Conservation (phyloP, 2,113 vertebrate genomes). For the Aleadryas rufinucha region DNA sequence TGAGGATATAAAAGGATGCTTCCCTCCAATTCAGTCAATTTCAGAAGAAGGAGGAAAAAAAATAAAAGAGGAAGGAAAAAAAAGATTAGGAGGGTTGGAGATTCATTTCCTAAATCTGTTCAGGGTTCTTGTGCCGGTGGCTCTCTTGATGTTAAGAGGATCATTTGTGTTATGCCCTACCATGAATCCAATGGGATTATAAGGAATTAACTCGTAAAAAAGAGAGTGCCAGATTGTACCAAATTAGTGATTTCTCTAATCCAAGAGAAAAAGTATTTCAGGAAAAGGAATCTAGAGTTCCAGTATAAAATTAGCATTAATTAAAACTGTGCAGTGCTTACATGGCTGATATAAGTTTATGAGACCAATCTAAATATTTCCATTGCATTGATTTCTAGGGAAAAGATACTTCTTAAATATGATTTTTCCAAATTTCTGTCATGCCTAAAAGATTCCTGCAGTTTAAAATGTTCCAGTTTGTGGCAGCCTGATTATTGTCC, state of each 20-base stretch:
- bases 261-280: neutral
- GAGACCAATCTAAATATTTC: neutral
- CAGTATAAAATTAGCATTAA: neutral
- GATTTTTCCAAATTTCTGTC: neutral
- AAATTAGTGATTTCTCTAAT: neutral
- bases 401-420: neutral
- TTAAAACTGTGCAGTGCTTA: neutral
- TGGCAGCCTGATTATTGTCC: neutral
- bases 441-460: neutral
- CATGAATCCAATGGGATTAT: neutral
- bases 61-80: too few relatives aligned
- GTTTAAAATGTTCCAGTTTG: neutral
- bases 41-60: neutral
- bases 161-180: neutral
- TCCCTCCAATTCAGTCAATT: neutral
- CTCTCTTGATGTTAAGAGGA: neutral
- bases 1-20: neutral
- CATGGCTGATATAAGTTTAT: neutral
- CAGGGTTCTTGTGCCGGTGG: neutral
- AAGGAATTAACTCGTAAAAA: neutral
- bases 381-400: neutral
- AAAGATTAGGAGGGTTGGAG: rapidly evolving
- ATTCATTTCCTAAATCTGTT: neutral
- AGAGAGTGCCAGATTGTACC: neutral
- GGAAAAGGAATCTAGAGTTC: neutral